Evolutionary conservation across 2,888 invertebrate genomes (phyloP).

Genomic region (Philonicus albiceps): DNA sequence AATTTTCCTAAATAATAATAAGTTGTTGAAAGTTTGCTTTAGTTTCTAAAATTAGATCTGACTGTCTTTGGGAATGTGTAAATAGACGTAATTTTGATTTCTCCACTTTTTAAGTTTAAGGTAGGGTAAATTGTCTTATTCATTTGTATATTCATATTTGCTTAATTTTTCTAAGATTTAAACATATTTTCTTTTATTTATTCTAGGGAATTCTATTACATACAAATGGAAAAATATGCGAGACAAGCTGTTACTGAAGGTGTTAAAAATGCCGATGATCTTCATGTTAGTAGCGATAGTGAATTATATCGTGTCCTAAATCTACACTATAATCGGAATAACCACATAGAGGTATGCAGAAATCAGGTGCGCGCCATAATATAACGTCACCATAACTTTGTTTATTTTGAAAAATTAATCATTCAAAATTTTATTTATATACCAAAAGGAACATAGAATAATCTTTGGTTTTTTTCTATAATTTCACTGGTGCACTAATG

Average conservation of each 20-base stretch:
- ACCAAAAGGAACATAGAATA: too few relatives aligned
- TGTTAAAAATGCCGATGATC: conserved; percentile 88
- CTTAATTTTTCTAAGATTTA: neutral
- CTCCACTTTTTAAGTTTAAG: too few relatives aligned
- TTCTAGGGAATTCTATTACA: conserved; percentile 98
- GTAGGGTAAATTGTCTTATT: too few relatives aligned
- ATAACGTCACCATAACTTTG: conserved; percentile 39
- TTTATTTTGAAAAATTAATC: neutral
- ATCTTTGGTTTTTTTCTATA: neutral
- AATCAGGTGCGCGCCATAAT: conserved; percentile 67
- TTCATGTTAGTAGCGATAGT: conserved; percentile 93
- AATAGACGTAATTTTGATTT: too few relatives aligned
- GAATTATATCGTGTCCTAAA: conserved; percentile 98
- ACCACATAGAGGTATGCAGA: conserved; percentile 63
- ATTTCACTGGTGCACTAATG: neutral
- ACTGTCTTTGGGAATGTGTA: too few relatives aligned
- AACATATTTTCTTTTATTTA: neutral
- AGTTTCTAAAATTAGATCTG: too few relatives aligned
- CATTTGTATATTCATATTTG: neutral
- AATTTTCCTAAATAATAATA: too few relatives aligned
- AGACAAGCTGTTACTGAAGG: conserved; percentile 98
- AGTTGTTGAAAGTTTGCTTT: too few relatives aligned
- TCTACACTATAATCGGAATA: conserved; percentile 97
- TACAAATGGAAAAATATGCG: conserved; percentile 99
- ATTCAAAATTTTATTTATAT: neutral